Evolutionary conservation across 2,113 vertebrate genomes (phyloP), one percentile per base, ranked within the genome.

Genomic region (Rhadina sibilatrix): DNA sequence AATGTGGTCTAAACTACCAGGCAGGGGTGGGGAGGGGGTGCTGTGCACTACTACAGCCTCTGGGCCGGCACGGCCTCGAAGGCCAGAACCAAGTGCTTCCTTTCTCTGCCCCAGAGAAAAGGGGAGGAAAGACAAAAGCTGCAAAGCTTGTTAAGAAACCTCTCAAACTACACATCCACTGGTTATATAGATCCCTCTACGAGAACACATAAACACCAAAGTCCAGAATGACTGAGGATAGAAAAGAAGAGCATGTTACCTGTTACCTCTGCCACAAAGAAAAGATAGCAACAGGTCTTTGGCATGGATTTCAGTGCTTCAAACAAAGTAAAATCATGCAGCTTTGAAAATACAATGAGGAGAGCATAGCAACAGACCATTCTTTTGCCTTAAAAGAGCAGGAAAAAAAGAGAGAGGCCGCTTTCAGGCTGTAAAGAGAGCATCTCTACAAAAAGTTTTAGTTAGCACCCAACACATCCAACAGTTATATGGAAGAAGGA

Each of bases 11-110:
- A 35, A 87, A 52, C 57, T 2, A 21, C 14, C 25, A 3, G 1
- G 0, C 2, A 46, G 13, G 22, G 17, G 15, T 15, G 10, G 24
- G 53, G n/a, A n/a, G n/a, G 18, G 30, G 22, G 17, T 77, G 33
- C 33, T 0, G 1, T 5, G 23, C 4, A 3, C 63, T 1, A 0
- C 23, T 4, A 33, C 13, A 80, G 40, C 10, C 46, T 10, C 33
- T 15, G 35, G 35, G 35, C 38, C 2, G 2, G 31, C 28, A 31
- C 35, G 33, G 15, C 57, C 68, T 49, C 47, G 60, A 57, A 71
- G 31, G 31, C n/a, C 49, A 52, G 35, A 75, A 56, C 31, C 27
- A 82, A 68, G 6, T 3, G 13, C 40, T 60, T 52, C 65, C 65
- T 60, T 69, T 49, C 71, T 19, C 54, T 82, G 28, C 22, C 21